A percentile compares a stretch with the other conserved stretches of the same genome.
These are phyloP conservation scores for Chrysolina oricalcia DNA, from an alignment of 2,888 invertebrate species.

Conservation along the genomic window DNA sequence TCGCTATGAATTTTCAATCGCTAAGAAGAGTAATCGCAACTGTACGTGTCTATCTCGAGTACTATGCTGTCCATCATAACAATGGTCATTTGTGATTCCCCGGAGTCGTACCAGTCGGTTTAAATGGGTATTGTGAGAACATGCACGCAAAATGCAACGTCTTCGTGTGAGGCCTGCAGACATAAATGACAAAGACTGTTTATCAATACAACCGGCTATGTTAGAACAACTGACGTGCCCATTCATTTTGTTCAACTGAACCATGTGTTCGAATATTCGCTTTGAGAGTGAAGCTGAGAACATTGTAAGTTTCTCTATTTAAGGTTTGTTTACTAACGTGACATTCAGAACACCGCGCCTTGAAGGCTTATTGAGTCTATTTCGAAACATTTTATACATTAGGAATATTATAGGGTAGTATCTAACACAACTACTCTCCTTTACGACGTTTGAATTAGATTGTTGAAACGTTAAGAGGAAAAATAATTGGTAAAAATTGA, in stretches of 20 bases:
- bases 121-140: conserved; percentile 22
- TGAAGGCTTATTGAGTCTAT: too few species aligned
- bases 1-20: background rate
- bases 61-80: conserved; percentile 32
- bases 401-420: too few species aligned
- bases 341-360: too few species aligned
- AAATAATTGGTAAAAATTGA: too few species aligned
- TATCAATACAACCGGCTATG: conserved; percentile 58
- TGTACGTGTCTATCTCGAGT: background rate
- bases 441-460: too few species aligned
- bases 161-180: conserved; percentile 54
- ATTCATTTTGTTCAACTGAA: conserved; percentile 52
- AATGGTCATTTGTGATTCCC: background rate
- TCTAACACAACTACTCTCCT: too few species aligned
- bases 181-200: conserved; percentile 50
- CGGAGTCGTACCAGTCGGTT: background rate
- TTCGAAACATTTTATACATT: too few species aligned
- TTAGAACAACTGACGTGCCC: conserved; percentile 52
- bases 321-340: background rate
- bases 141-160: conserved; percentile 36
- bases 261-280: conserved; percentile 21
- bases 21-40: background rate
- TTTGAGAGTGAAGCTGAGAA: background rate
- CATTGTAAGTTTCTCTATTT: background rate
- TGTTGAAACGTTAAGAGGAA: too few species aligned